phyloP scores from a whole-genome alignment of 2,888 invertebrate genomes.

The Euproctis similis region DNA sequence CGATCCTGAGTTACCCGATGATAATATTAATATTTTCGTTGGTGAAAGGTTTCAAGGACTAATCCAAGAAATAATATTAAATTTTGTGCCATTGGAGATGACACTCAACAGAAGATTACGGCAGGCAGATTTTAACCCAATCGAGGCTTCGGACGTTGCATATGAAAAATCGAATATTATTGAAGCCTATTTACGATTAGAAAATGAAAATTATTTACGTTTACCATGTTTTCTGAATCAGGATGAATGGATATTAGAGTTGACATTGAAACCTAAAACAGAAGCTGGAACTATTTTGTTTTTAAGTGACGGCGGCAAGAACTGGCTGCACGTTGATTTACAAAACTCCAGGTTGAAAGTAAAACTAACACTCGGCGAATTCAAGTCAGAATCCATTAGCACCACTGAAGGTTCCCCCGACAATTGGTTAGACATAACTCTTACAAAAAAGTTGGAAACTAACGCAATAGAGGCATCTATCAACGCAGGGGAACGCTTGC shows the following conservation, averaged over 20 bases:
- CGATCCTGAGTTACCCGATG: conserved; percentile 50
- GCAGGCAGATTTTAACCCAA: conserved; percentile 36
- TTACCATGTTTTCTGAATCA: conserved; percentile 52
- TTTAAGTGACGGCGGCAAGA: conserved; percentile 32
- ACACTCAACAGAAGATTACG: conserved; percentile 24
- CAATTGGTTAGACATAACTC: conserved; percentile 55
- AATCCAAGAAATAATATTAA: conserved; percentile 61
- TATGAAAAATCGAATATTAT: conserved; percentile 51
- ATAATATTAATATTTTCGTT: conserved; percentile 47
- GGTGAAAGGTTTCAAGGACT: conserved; percentile 64
- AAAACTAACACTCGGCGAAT: conserved; percentile 37
- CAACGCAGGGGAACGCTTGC: conserved; percentile 54
- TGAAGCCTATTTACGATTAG: conserved; percentile 50
- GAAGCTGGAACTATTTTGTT: conserved; percentile 53
- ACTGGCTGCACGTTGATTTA: conserved; percentile 48
- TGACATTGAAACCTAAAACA: conserved; percentile 51
- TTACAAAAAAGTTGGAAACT: conserved; percentile 44
- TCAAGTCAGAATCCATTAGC: conserved; percentile 47
- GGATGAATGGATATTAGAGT: conserved; percentile 50
- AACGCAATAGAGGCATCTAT: conserved; percentile 56
- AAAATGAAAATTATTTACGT: conserved; percentile 49
- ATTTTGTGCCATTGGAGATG: conserved; percentile 56
- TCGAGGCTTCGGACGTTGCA: conserved; percentile 46
- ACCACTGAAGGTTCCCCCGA: conserved; percentile 44
- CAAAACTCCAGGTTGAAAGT: conserved; percentile 57